These are phyloP conservation scores for Neogobius melanostomus DNA, from an alignment of 2,113 vertebrate genomes.

Conservation along the genomic window DNA sequence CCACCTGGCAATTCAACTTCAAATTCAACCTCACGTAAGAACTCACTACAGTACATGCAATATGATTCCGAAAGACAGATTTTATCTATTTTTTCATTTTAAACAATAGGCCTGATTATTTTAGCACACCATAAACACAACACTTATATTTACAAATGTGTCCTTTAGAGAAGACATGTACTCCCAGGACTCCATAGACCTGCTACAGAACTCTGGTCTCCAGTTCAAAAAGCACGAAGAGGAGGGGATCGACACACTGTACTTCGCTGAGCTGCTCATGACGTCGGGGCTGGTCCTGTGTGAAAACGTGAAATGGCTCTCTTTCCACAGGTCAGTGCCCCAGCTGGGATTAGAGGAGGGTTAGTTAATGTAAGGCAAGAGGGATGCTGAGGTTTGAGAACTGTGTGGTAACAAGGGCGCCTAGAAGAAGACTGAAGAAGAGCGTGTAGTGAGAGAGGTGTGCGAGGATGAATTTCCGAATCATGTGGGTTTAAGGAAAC, in stretches of 20 bases:
- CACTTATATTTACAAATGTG: not conserved
- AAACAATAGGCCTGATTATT: too few relatives aligned
- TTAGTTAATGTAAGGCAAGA: not conserved
- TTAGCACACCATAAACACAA: not conserved
- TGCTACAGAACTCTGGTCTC: slow-evolving; percentile 95
- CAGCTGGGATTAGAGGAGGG: not conserved
- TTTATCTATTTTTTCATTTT: too few relatives aligned
- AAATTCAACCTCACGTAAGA: slow-evolving; percentile 98
- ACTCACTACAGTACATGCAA: not conserved
- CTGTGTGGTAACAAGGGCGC: too few relatives aligned
- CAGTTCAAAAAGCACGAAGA: slow-evolving; percentile 98
- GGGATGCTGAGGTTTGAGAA: too few relatives aligned
- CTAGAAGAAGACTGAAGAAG: too few relatives aligned
- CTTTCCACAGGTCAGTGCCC: slow-evolving; percentile 91
- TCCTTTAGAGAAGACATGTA: slow-evolving; percentile 94
- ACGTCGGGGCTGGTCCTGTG: slow-evolving; percentile 96
- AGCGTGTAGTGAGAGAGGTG: too few relatives aligned
- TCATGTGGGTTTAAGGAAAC: too few relatives aligned
- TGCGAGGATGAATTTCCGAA: too few relatives aligned
- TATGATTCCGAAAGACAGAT: too few relatives aligned
- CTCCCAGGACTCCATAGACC: slow-evolving; percentile 97
- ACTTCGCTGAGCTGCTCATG: slow-evolving; percentile 97
- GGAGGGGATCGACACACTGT: slow-evolving; percentile 95
- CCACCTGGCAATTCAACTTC: slow-evolving; percentile 99
- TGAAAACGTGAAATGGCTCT: slow-evolving; percentile 97